Evolutionary conservation across 1,140 invertebrate species (phyloP).

Genomic region (Diabrotica virgifera): DNA sequence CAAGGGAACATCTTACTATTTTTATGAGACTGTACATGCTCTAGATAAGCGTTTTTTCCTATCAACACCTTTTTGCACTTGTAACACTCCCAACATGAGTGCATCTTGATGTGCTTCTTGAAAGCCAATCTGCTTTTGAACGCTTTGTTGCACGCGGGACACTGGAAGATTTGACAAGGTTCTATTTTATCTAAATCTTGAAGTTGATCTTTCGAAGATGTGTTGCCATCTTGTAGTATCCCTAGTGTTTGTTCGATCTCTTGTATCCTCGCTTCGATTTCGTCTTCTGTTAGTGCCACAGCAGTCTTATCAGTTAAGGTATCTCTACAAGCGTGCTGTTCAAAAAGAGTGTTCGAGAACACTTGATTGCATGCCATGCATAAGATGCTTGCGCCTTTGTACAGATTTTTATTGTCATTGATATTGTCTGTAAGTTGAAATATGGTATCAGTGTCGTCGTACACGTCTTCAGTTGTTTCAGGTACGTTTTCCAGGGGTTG

Average conservation of each 20-base stretch:
- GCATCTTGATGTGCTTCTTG: constrained; percentile 15
- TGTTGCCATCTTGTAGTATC: too few species aligned
- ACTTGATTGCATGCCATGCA: constrained; percentile 31
- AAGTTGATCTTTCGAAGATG: too few species aligned
- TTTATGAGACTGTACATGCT: constrained; percentile 24
- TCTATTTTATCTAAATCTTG: background rate
- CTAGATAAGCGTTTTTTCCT: constrained; percentile 18
- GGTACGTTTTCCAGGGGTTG: too few species aligned
- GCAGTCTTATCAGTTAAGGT: background rate
- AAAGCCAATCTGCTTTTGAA: constrained; percentile 23
- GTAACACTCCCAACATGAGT: constrained; percentile 17
- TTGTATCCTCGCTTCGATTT: background rate
- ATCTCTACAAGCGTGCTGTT: constrained; percentile 23
- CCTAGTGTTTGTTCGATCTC: background rate
- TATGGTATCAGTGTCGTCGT: background rate
- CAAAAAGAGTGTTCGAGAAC: constrained; percentile 22
- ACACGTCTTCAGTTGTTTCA: too few species aligned
- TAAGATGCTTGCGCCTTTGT: constrained; percentile 16
- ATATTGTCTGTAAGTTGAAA: constrained; percentile 6
- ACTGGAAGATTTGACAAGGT: background rate
- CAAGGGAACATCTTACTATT: constrained; percentile 20
- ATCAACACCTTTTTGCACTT: constrained; percentile 25
- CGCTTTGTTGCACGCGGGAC: constrained; percentile 15
- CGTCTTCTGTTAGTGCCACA: background rate
- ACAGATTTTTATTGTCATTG: constrained; percentile 4